These are phyloP conservation scores for Gavialis gangeticus DNA, from an alignment of 2,113 vertebrate species.

Conservation along the genomic window DNA sequence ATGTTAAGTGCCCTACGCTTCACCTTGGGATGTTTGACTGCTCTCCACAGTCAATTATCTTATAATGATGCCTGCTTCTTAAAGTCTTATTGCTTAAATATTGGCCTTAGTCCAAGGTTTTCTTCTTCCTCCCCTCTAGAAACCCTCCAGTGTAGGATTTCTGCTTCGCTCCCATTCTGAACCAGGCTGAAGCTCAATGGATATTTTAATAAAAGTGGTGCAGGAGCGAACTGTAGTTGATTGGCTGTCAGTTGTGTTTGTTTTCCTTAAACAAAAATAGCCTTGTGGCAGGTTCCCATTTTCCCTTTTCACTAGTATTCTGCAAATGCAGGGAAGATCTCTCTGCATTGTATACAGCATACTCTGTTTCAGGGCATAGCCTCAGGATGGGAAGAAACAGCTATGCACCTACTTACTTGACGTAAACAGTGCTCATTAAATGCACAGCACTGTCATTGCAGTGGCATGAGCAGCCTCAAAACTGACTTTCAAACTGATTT, in stretches of 20 bases:
- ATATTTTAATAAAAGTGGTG: background rate
- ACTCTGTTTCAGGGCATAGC: background rate
- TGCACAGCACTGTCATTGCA: too few species aligned
- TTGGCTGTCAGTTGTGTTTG: background rate
- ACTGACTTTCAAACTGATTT: too few species aligned
- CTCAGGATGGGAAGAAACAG: background rate
- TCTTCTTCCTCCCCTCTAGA: background rate
- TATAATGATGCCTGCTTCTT: conserved; percentile 56
- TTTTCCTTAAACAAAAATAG: background rate
- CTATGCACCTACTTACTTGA: too few species aligned
- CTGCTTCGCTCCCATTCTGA: conserved; percentile 17
- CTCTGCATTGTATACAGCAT: background rate
- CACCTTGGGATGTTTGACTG: conserved; percentile 71
- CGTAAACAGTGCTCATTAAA: too few species aligned
- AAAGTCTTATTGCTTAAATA: conserved; percentile 21
- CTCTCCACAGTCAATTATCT: conserved; percentile 75
- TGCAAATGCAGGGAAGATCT: background rate
- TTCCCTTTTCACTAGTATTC: background rate
- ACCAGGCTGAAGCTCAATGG: background rate
- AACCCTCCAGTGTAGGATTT: conserved; percentile 6
- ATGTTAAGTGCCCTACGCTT: conserved; percentile 74
- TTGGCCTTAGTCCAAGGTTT: conserved; percentile 4
- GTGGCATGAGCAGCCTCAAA: too few species aligned
- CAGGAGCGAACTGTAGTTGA: background rate
- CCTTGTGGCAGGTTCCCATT: background rate